Base-by-base conservation (phyloP, 2,797 vertebrate species). In the Pteropus rufus region DNA sequence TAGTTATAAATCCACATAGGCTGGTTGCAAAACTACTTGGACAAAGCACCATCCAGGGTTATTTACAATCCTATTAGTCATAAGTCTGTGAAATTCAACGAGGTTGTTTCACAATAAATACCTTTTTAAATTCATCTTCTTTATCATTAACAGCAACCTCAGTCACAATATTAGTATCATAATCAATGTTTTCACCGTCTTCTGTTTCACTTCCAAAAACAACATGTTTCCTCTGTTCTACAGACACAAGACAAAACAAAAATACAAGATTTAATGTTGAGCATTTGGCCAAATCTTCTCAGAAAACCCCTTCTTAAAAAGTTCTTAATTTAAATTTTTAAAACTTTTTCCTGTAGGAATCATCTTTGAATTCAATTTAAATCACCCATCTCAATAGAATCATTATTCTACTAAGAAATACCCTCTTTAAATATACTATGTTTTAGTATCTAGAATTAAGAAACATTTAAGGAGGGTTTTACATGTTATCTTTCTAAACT, bases 81-180 rank as follows among this genome's bases (percentile, higher is more conserved):
- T n/a, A 36, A 67, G 8, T 72, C 60, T 29, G 36, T 46, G 62
- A 95, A 83, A 92, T 1, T 41, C 24, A 10, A 12, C 41, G 24
- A 56, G 29, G 26, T 29, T 44, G 34, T 95, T n/a, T 88, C 90
- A 64, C 72, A 39, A 83, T 29, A 93, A 92, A 92, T 98, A 99
- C 99, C 99, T 98, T 99, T 97, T 98, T 98, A 98, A 99, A 99
- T 58, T 98, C 98, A 80, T 98, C 98, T 93, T 98, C 98, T 98
- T 98, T 98, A 24, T 98, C 96, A 80, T 6, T 97, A 4, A 81
- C n/a, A 24, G 97, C 96, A 76, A 36, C 34, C 44, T 98, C 97
- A 93, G 73, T 94, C 16, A 2, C 64, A 83, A 75, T 8, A 73
- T 16, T 26, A 62, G 75, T 1, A 2, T 29, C 90, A 80, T 29